phyloP scores from a whole-genome alignment of 2,888 invertebrate species.

The Sminthurinus aureus region DNA sequence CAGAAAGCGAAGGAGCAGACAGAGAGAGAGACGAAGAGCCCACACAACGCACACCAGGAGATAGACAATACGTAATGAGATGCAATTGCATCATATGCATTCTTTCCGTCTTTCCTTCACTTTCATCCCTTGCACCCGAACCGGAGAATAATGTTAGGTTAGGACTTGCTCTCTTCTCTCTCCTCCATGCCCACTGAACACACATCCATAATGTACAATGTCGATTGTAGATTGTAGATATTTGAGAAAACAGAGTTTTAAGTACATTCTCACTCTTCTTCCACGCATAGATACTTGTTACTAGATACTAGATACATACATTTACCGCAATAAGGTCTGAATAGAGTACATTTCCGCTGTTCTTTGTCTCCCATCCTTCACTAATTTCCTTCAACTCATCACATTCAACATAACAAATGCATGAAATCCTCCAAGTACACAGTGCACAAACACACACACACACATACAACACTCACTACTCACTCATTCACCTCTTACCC shows the following conservation, averaged over 20 bases:
- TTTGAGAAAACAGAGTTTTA: too few species aligned
- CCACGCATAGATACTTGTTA: background rate
- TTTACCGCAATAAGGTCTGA: background rate
- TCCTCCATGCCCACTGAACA: background rate
- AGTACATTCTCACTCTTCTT: background rate
- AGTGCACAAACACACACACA: background rate
- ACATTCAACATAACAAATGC: conserved; percentile 40
- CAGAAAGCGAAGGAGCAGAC: background rate
- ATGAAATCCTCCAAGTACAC: conserved; percentile 33
- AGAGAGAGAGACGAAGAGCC: background rate
- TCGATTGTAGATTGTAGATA: background rate
- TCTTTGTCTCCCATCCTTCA: conserved; percentile 25
- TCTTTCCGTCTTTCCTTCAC: background rate
- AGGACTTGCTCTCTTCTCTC: background rate
- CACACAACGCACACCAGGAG: background rate
- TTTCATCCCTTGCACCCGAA: background rate
- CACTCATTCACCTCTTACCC: conserved; percentile 26
- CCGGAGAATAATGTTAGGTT: conserved; percentile 15
- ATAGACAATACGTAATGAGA: background rate
- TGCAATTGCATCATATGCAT: conserved; percentile 1
- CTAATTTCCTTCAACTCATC: conserved; percentile 44
- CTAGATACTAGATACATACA: too few species aligned
- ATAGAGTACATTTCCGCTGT: conserved; percentile 16
- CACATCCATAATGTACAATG: background rate
- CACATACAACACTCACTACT: background rate